Conservation (phyloP, 2,888 invertebrate species). For the Corbicula japonica region DNA sequence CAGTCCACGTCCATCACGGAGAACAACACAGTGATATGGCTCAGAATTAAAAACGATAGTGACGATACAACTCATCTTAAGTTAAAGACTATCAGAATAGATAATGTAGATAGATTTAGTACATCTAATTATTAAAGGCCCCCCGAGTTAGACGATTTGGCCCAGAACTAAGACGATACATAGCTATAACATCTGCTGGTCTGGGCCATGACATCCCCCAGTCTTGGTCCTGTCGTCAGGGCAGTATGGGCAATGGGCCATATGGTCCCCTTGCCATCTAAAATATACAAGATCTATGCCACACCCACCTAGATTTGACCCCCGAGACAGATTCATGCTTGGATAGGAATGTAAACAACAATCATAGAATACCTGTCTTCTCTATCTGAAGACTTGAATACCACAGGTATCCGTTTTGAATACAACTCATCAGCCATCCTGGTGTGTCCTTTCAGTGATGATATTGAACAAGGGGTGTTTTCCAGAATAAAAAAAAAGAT, state of each 20-base stretch:
- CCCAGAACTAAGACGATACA: no score
- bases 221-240: background rate
- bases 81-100: no score
- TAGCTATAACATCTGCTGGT: background rate
- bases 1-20: no score
- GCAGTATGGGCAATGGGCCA: background rate
- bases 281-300: background rate
- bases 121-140: no score
- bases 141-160: no score
- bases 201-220: background rate
- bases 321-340: background rate
- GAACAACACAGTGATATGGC: no score
- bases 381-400: constrained; percentile 80
- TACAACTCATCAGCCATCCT: constrained; percentile 83
- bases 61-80: no score
- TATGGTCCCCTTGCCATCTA: background rate
- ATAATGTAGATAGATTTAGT: no score
- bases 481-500: no score
- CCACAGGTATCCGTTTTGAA: constrained; percentile 81
- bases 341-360: background rate
- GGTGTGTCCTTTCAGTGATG: no score
- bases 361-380: constrained; percentile 82
- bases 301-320: background rate
- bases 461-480: no score
- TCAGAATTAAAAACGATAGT: no score